Base-by-base conservation (phyloP, 2,888 invertebrate species). In the Uloborus plumipes region DNA sequence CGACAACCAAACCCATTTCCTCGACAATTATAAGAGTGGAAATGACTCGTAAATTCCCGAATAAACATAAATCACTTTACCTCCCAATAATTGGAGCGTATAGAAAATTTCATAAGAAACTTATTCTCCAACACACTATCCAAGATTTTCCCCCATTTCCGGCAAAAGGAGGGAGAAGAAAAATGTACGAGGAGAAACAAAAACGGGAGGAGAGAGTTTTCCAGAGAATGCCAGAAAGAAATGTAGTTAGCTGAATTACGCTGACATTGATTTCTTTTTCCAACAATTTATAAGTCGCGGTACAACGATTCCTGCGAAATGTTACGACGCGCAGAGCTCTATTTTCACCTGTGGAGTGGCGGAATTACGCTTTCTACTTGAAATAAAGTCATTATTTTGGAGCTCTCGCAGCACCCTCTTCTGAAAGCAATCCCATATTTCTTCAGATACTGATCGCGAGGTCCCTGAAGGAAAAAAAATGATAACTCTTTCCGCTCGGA, bases 171-270 rank as follows among this genome's bases (percentile, higher is more conserved):
- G 7, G 31, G 31, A 39, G 11, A 39, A 39, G 39, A 39, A 39
- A 39, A 39, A 39, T 39, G 39, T 39, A 39, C 3, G 39, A 11
- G 39, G 39, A 39, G 39, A 39, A 39, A 39, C 39, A 39, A 39
- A 39, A 39, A 39, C 39, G 39, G 9, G 39, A 39, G 13, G 22
- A 66, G 66, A 65, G 67, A 67, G 51, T 20, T 59, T 39, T 39
- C n/a, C 76, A 62, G 61, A 22, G 65, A 71, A 58, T 18, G 53
- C 26, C 22, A 50, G 31, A 67, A 62, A 67, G 47, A 73, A 67
- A 61, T 55, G 62, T 61, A 79, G 79, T 79, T 79, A 79, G 79
- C 50, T 7, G 79, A 79, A 79, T 79, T 79, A 79, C 79, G 59
- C 14, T 49, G 49, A 49, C 18, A 22, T n/a, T 31, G 39, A 64